Percentiles rank a stretch among this genome's conserved stretches.
These are phyloP conservation scores for Polyploca ridens DNA, from an alignment of 2,888 invertebrate species.

Conservation along the genomic window DNA sequence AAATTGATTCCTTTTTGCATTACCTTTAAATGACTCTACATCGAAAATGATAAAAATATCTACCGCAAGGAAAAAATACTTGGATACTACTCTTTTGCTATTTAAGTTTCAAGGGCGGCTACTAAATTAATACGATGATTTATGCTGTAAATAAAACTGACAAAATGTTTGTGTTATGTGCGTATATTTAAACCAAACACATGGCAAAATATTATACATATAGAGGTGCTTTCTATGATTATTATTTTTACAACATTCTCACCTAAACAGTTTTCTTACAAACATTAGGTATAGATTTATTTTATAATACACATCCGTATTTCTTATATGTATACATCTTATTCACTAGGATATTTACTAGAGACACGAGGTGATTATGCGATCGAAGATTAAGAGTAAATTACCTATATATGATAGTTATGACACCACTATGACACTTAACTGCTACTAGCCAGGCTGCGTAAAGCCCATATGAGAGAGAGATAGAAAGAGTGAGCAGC, in stretches of 20 bases:
- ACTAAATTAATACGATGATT: slow-evolving; percentile 9
- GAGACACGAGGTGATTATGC: too few species aligned
- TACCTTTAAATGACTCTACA: too few species aligned
- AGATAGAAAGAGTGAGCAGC: too few species aligned
- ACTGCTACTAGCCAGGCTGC: too few species aligned
- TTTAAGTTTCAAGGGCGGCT: slow-evolving; percentile 13
- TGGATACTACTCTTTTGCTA: background rate
- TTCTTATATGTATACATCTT: too few species aligned
- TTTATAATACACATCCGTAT: too few species aligned
- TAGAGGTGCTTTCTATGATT: background rate
- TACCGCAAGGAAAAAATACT: background rate
- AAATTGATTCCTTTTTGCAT: too few species aligned
- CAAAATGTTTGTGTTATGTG: slow-evolving; percentile 3
- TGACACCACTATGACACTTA: too few species aligned
- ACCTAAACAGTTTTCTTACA: background rate
- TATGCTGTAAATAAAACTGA: slow-evolving; percentile 12
- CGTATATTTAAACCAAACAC: background rate
- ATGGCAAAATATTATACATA: background rate
- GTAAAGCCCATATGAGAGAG: too few species aligned
- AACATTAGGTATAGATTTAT: background rate
- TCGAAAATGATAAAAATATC: slow-evolving; percentile 6
- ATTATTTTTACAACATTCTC: background rate
- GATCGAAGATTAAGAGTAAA: too few species aligned
- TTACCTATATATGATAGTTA: too few species aligned
- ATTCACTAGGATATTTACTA: too few species aligned